phyloP scores from a whole-genome alignment of 2,888 invertebrate species.

The Drosophila mimetica region DNA sequence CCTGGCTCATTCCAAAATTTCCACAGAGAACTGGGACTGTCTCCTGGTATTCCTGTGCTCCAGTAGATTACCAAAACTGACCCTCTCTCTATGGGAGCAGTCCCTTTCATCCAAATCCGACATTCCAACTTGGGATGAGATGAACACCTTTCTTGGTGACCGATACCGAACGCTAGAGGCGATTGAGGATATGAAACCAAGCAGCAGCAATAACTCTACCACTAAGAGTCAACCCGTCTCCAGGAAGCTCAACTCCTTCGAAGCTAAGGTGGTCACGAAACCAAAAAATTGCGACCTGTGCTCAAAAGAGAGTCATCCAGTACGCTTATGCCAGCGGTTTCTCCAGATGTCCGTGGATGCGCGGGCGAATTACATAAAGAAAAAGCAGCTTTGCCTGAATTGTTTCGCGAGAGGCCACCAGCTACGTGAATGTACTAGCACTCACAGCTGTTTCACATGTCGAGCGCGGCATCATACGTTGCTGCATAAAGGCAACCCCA shows the following conservation, averaged over 20 bases:
- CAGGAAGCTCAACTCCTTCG: background rate
- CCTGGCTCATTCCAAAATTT: background rate
- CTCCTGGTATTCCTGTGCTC: constrained; percentile 1
- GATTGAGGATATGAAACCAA: background rate
- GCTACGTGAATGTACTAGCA: too few species aligned
- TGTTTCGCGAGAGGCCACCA: too few species aligned
- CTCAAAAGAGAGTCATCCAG: too few species aligned
- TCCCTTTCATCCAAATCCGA: background rate
- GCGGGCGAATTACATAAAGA: too few species aligned
- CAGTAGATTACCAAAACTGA: constrained; percentile 1
- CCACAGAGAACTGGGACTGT: background rate
- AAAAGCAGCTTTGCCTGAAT: too few species aligned
- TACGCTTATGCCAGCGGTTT: too few species aligned
- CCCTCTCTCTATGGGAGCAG: background rate
- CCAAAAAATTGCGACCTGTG: background rate
- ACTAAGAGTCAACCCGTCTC: background rate
- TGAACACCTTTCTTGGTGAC: background rate
- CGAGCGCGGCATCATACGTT: too few species aligned
- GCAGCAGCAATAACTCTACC: background rate
- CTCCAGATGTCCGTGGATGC: too few species aligned
- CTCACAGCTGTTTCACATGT: too few species aligned
- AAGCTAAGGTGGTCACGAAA: background rate
- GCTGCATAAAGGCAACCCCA: too few species aligned
- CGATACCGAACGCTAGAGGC: background rate
- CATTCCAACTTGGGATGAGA: background rate